A percentile compares a stretch with the other conserved stretches of the same genome.
Conservation (phyloP, 2,888 invertebrate species). For the Drosophila vallismaia region DNA sequence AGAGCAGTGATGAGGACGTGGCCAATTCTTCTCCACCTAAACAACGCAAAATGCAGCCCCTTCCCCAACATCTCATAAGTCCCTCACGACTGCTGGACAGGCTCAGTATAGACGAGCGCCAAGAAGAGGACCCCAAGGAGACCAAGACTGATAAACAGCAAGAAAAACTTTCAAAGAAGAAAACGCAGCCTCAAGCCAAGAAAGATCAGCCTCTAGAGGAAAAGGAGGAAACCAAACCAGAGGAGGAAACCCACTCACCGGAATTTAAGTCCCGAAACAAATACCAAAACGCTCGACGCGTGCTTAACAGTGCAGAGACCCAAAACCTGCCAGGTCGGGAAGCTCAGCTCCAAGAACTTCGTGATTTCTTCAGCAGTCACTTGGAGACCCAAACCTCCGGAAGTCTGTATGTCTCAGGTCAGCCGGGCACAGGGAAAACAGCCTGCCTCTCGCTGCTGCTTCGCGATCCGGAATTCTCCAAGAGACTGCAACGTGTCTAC, state of each 20-base stretch:
- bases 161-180: not conserved
- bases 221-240: not conserved
- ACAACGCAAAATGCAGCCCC: slow-evolving; percentile 64
- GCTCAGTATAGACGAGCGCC: slow-evolving; percentile 80
- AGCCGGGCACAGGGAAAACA: slow-evolving; percentile 98
- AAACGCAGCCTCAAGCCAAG: slow-evolving; percentile 22
- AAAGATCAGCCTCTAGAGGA: not conserved
- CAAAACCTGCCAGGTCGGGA: slow-evolving; percentile 90
- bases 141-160: slow-evolving; percentile 45
- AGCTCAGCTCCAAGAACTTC: slow-evolving; percentile 88
- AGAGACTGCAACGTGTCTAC: slow-evolving; percentile 86
- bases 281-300: slow-evolving; percentile 83
- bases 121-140: slow-evolving; percentile 11
- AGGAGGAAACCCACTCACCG: slow-evolving; percentile 32
- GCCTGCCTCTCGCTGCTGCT: slow-evolving; percentile 92
- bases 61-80: slow-evolving; percentile 75
- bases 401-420: slow-evolving; percentile 96
- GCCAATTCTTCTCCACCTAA: slow-evolving; percentile 81
- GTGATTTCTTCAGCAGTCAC: slow-evolving; percentile 88
- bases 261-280: slow-evolving; percentile 68
- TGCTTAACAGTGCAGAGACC: slow-evolving; percentile 83
- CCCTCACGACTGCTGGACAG: slow-evolving; percentile 81
- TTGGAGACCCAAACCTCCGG: slow-evolving; percentile 88
- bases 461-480: slow-evolving; percentile 85
- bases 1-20: slow-evolving; percentile 32